Conservation (phyloP, 2,797 vertebrate species). For the Gephyroberyx darwinii region DNA sequence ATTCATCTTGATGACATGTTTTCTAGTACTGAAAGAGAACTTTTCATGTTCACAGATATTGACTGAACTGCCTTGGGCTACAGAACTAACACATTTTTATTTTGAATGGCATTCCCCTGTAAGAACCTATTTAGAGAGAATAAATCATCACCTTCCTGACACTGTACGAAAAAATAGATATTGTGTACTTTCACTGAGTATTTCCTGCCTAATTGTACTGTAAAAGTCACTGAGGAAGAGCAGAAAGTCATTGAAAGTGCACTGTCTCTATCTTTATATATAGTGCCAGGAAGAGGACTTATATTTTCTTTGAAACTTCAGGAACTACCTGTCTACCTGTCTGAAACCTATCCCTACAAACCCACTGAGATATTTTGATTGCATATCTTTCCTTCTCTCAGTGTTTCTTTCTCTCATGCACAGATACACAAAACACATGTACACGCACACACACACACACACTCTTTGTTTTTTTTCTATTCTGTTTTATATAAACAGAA, state of each 20-base stretch:
- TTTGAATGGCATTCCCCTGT: background rate
- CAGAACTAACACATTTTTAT: constrained; percentile 1
- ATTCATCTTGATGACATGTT: background rate
- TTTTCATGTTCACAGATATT: constrained; percentile 5
- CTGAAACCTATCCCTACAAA: background rate
- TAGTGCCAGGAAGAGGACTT: background rate
- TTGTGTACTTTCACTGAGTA: too few species aligned
- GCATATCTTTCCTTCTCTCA: background rate
- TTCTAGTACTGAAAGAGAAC: background rate
- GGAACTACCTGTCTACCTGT: background rate
- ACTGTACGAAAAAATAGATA: too few species aligned
- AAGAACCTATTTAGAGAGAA: background rate
- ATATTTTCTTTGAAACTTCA: constrained; percentile 3
- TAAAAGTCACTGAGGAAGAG: background rate
- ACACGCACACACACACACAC: too few species aligned
- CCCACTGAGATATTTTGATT: background rate
- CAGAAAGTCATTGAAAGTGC: background rate
- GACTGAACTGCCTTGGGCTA: constrained; percentile 1
- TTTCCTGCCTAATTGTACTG: too few species aligned
- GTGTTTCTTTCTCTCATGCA: background rate
- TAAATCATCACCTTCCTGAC: background rate
- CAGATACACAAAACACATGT: too few species aligned
- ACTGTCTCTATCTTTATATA: background rate
- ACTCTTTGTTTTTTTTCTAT: background rate
- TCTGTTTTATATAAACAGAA: background rate